Evolutionary conservation across 2,113 vertebrate species (phyloP), one percentile per base, ranked within the genome.

Genomic region (Camelus bactrianus): DNA sequence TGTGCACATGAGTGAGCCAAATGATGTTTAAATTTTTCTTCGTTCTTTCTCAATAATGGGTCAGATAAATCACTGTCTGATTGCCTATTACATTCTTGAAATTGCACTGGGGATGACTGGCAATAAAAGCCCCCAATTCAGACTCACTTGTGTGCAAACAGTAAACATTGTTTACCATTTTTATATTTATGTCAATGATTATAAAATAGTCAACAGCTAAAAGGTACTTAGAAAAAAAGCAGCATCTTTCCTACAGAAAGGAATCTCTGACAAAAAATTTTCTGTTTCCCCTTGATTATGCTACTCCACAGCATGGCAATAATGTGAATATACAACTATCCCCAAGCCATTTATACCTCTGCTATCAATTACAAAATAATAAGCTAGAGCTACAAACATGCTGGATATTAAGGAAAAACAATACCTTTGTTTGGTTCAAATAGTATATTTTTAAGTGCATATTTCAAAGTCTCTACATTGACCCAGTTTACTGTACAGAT

Each of bases 1-100:
- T 75, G 89, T 38, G 79, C 93, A 94, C 91, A 89, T 60, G 48
- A 97, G 89, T 93, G 85, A 96, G 77, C 52, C 64, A 75, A 95
- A 96, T 89, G 79, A 92, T 96, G 84, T 48, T 95, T 88, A 94
- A 82, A 75, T 97, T 97, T 94, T 95, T 95, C 96, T 93, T 62
- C 16, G 81, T 98, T 97, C 81, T 94, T 94, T 92, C 91, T 87
- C 77, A 76, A 87, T 97, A 96, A 97, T 95, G 93, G 97, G 93
- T 94, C 96, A 93, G 95, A 97, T 97, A 97, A 97, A 97, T 98
- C 98, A 97, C 93, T 82, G 6, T 89, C 97, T 97, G 97, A 95
- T 96, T 97, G 97, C 97, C 89, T 97, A 67, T 97, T 95, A 70
- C 64, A 0, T 89, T 79, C 94, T 87, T 65, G 93, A 96, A 93